Evolutionary conservation across 2,888 invertebrate species (phyloP), one percentile per base, ranked within the genome.

Genomic region (Brachyptera putata): DNA sequence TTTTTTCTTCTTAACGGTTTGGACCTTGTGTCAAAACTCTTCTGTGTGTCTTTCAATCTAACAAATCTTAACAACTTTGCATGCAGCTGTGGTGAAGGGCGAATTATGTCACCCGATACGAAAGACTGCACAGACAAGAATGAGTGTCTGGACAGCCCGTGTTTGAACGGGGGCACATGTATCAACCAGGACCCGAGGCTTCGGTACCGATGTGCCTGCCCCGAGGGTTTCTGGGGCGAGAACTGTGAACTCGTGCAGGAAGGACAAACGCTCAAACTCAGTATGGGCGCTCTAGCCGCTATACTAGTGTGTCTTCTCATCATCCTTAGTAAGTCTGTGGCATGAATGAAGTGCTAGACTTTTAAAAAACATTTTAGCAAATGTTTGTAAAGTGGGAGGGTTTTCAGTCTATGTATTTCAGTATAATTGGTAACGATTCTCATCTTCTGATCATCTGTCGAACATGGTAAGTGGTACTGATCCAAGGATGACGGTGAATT

Each of bases 301-400:
- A 97, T 99, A 75, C 84, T 98, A 76, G 92, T 97, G 79, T 97
- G 96, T 80, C 86, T 97, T 72, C 86, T 96, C 77, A 91, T 95
- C 76, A 93, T 98, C 73, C 86, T 97, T 78, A 89, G 97, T 97
- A 86, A 92, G 93, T 87, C 7, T 41, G n/a, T 37, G 39, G 39
- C 16, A 3, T 34, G 11, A 11, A 34, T 11, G 11, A 34, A 34
- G 34, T 34, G n/a, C n/a, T n/a, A 34, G 34, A 34, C 34, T 9
- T 9, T 9, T 7, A 34, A 34, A 11, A 34, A 34, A 34, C 7
- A 34, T n/a, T n/a, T n/a, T n/a, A n/a, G n/a, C n/a, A n/a, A n/a
- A n/a, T n/a, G n/a, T n/a, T n/a, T n/a, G 34, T 5, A 34, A 5
- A 5, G 34, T 34, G 7, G 34, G n/a, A n/a, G n/a, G 34, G 34